Conservation (phyloP, 2,113 vertebrate genomes). For the Misgurnus anguillicaudatus region DNA sequence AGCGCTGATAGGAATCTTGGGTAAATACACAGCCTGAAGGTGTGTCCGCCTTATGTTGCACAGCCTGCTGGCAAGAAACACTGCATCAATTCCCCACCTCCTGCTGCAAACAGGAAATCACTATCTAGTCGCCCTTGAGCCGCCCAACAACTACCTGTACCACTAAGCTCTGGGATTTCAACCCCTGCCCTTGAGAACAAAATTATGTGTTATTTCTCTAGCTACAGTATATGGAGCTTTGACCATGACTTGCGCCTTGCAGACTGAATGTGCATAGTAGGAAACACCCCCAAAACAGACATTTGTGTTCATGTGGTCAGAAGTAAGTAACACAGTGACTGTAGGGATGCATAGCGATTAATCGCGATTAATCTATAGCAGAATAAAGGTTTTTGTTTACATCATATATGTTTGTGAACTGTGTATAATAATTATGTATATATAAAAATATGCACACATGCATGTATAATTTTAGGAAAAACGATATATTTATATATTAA, state of each 20-base stretch:
- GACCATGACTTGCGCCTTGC: slow-evolving; percentile 1
- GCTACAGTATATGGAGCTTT: slow-evolving; percentile 6
- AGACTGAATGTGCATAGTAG: slow-evolving; percentile 8
- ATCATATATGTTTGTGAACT: too few relatives aligned
- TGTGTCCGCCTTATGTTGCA: slow-evolving; percentile 41
- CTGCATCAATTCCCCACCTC: slow-evolving; percentile 36
- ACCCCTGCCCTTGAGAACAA: slow-evolving; percentile 23
- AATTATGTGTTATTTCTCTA: slow-evolving; percentile 38
- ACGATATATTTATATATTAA: too few relatives aligned
- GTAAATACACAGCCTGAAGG: slow-evolving; percentile 59
- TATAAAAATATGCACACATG: too few relatives aligned
- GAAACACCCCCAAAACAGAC: slow-evolving; percentile 30
- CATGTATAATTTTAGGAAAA: too few relatives aligned
- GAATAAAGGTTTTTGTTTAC: too few relatives aligned
- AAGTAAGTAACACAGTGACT: too few relatives aligned
- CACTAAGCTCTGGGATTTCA: slow-evolving; percentile 4
- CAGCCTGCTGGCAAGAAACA: slow-evolving; percentile 31
- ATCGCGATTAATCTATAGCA: too few relatives aligned
- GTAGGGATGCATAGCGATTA: too few relatives aligned
- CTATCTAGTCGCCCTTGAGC: slow-evolving; percentile 19
- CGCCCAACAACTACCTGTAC: slow-evolving; percentile 4
- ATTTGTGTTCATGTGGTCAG: slow-evolving; percentile 6
- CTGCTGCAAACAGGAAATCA: slow-evolving; percentile 49
- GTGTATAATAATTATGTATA: too few relatives aligned
- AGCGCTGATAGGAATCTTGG: slow-evolving; percentile 56